Evolutionary conservation across 2,113 vertebrate species (phyloP).

Genomic region (Psephotus haematonotus): DNA sequence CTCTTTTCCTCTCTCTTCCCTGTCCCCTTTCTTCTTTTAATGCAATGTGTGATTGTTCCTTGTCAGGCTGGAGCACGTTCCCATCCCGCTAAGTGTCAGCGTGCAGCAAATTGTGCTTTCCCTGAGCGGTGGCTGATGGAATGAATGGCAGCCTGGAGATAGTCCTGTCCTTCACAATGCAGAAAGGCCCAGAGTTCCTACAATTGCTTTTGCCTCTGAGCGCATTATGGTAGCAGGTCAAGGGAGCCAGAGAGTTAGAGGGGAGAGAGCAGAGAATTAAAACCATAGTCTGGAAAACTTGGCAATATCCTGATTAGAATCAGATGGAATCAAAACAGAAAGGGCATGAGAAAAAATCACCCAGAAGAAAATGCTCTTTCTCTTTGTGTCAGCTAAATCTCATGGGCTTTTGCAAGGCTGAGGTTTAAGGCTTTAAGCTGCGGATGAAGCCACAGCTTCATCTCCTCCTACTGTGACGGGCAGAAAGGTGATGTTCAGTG

Average conservation of each 20-base stretch:
- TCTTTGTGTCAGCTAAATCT: not conserved
- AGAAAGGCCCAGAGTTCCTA: conserved; percentile 4
- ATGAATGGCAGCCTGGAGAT: conserved; percentile 34
- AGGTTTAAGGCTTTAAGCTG: not conserved
- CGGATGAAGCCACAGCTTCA: not conserved
- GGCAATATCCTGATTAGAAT: not conserved
- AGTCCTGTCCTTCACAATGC: conserved; percentile 48
- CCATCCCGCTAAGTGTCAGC: conserved; percentile 55
- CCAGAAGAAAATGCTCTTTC: not conserved
- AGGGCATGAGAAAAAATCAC: not conserved
- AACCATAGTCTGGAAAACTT: conserved; percentile 9
- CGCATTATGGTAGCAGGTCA: not conserved
- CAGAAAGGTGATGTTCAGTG: not conserved
- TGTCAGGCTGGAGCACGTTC: conserved; percentile 59
- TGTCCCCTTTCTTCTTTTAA: conserved; percentile 42
- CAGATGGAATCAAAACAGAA: not conserved
- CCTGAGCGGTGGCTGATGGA: conserved; percentile 16
- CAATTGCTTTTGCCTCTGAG: conserved; percentile 30
- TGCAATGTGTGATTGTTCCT: conserved; percentile 42
- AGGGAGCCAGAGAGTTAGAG: not conserved
- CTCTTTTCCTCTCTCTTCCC: not conserved
- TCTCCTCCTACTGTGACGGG: not conserved
- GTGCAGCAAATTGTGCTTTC: conserved; percentile 56
- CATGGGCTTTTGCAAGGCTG: not conserved
- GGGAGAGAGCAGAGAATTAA: not conserved